A percentile compares a stretch with the other conserved stretches of the same genome.
Evolutionary conservation across 2,113 vertebrate genomes (phyloP).

Genomic region (Labeo catla): DNA sequence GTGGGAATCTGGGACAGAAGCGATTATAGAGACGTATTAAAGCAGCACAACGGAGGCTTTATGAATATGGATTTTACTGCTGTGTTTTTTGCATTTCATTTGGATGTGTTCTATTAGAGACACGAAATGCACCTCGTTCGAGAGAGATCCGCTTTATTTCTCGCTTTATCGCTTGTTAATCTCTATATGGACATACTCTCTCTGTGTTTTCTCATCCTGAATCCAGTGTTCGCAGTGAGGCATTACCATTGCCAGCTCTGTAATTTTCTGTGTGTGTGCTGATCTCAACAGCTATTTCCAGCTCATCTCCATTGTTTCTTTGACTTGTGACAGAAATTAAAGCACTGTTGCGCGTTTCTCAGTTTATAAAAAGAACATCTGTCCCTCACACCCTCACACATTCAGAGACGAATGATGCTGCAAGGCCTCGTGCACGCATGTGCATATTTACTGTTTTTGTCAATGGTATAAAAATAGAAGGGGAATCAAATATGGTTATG

Average conservation of each 20-base stretch:
- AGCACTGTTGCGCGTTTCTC: slow-evolving; percentile 38
- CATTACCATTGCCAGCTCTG: not conserved
- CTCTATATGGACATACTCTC: not conserved
- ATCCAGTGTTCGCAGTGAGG: not conserved
- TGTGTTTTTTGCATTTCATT: slow-evolving; percentile 10
- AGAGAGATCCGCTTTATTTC: not conserved
- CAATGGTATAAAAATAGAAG: not conserved
- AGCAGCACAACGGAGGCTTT: not conserved
- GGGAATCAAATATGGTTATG: not conserved
- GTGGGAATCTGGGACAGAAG: not conserved
- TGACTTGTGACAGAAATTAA: slow-evolving; percentile 48
- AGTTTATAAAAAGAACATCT: too few relatives aligned
- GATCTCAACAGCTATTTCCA: slow-evolving; percentile 57
- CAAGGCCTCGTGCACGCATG: not conserved
- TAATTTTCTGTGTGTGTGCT: not conserved
- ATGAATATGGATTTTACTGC: slow-evolving; percentile 30
- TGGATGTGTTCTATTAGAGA: not conserved
- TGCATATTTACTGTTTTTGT: not conserved
- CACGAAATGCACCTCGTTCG: not conserved
- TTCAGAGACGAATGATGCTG: not conserved
- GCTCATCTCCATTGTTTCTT: slow-evolving; percentile 57
- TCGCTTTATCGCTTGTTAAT: not conserved
- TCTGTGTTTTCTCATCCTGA: not conserved
- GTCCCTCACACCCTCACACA: not conserved
- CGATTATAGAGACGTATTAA: not conserved